Conservation (phyloP, 2,888 invertebrate species). For the Volucella zonaria region DNA sequence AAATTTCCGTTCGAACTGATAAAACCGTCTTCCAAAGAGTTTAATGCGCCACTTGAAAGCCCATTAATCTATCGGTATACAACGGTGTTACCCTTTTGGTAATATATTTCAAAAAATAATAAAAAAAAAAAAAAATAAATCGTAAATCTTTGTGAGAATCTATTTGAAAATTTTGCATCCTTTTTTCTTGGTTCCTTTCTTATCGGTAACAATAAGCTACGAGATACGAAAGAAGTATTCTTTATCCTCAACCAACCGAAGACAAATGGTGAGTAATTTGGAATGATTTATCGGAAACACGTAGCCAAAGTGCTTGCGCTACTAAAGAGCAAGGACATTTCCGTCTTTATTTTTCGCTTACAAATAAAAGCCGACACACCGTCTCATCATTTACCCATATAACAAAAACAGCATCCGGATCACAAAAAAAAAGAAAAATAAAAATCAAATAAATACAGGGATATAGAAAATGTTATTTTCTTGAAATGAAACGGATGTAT, state of each 20-base stretch:
- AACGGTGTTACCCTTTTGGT: constrained; percentile 43
- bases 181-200: constrained; percentile 13
- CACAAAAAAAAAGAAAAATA: too few relatives aligned
- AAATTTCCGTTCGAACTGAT: background rate
- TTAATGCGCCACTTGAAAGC: constrained; percentile 24
- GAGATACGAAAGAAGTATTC: constrained; percentile 10
- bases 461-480: constrained; percentile 37
- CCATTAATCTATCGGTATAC: constrained; percentile 38
- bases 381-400: constrained; percentile 31
- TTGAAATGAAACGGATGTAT: background rate
- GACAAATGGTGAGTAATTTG: constrained; percentile 72
- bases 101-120: constrained; percentile 67
- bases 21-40: constrained; percentile 18
- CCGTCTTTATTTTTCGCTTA: constrained; percentile 20
- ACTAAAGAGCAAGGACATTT: background rate
- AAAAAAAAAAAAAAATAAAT: background rate
- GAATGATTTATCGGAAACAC: constrained; percentile 64
- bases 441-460: too few relatives aligned
- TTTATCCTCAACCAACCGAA: constrained; percentile 26
- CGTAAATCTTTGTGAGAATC: constrained; percentile 64
- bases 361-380: constrained; percentile 26
- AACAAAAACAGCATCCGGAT: constrained; percentile 26
- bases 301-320: constrained; percentile 40
- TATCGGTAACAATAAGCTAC: too few relatives aligned
- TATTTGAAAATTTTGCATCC: constrained; percentile 59